Conservation (phyloP, 2,888 invertebrate species). For the Cephalotes varians region DNA sequence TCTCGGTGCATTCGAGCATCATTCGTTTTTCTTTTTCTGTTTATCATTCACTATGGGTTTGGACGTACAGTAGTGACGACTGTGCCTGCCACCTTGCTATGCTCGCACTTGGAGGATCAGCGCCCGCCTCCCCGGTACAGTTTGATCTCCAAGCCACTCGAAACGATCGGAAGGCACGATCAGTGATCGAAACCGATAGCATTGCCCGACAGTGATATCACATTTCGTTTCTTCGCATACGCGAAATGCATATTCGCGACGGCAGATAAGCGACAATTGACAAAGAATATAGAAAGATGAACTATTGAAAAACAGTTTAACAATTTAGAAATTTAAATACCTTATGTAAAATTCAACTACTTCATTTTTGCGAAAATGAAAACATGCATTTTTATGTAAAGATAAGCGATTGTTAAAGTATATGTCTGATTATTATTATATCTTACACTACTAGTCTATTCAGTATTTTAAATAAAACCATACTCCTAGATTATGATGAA, state of each 20-base stretch:
- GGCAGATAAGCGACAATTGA: neutral
- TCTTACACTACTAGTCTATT: neutral
- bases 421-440: constrained; percentile 8
- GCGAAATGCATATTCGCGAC: neutral
- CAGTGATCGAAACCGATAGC: constrained; percentile 41
- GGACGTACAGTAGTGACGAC: constrained; percentile 81
- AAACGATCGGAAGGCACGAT: constrained; percentile 67
- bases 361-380: neutral
- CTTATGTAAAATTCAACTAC: neutral
- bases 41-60: constrained; percentile 75
- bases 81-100: constrained; percentile 83
- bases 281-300: neutral
- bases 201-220: neutral
- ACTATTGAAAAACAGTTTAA: neutral
- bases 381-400: neutral
- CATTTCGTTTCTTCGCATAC: neutral
- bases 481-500: neutral
- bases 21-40: constrained; percentile 67
- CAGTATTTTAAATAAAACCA: neutral
- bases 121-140: constrained; percentile 66
- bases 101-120: constrained; percentile 83
- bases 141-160: constrained; percentile 77
- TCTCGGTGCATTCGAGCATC: constrained; percentile 69
- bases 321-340: neutral
- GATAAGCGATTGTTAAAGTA: neutral